Evolutionary conservation across 2,113 vertebrate genomes (phyloP).

Genomic region (Nematolebias whitei): DNA sequence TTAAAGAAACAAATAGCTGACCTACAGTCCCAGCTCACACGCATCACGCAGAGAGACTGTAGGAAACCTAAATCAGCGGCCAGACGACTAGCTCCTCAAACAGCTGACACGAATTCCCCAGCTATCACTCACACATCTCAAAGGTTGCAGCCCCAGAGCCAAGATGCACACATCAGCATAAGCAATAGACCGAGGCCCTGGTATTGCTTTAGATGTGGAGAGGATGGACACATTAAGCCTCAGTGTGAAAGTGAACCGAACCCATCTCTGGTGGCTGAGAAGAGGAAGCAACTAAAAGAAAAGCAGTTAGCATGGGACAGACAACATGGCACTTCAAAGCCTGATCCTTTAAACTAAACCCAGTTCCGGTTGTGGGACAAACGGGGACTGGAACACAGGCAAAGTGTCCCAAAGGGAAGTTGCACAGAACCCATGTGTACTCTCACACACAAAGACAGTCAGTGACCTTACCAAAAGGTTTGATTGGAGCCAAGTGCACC

Average conservation of each 20-base stretch:
- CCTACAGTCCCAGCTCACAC: not conserved
- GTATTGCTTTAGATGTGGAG: not conserved
- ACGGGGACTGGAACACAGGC: no score
- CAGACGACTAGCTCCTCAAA: no score
- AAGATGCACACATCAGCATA: not conserved
- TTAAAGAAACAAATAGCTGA: slow-evolving; percentile 2
- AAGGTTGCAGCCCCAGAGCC: not conserved
- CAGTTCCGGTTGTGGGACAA: no score
- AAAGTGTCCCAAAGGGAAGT: no score
- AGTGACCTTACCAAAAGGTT: no score
- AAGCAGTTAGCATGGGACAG: not conserved
- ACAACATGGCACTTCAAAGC: no score
- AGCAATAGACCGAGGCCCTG: not conserved
- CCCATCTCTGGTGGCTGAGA: not conserved
- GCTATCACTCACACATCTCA: not conserved
- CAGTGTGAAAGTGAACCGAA: slow-evolving; percentile 1
- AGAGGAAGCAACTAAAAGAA: not conserved
- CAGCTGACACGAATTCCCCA: no score
- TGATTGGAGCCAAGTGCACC: no score
- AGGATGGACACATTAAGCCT: not conserved
- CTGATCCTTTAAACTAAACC: no score
- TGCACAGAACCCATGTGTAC: no score
- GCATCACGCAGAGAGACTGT: not conserved
- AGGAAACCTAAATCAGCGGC: not conserved
- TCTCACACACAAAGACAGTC: no score